Base-by-base conservation (phyloP, 2,888 invertebrate genomes). In the Orthonevra nobilis region DNA sequence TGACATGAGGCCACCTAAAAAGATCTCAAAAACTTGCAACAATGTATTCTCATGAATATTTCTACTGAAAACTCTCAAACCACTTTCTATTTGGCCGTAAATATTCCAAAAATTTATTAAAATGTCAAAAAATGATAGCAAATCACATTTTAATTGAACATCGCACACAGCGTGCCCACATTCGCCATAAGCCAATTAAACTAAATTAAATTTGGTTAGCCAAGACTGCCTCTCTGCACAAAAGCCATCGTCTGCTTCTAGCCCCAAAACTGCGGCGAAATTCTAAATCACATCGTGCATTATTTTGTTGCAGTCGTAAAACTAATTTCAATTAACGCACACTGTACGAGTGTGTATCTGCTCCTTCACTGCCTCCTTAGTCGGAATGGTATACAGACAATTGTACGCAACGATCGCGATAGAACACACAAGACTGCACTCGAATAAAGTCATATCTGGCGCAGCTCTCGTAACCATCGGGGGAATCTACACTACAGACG, bases 391-490 rank as follows among this genome's bases (percentile, higher is more conserved):
- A n/a, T 73, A 50, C 73, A 79, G 46, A 66, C 66, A 61, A 79
- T 61, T 26, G 79, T 79, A 48, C 73, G 79, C 20, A 72, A 26
- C 10, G 79, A 79, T 50, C 54, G 46, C 19, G 54, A 83, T 1
- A 88, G 87, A 61, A 90, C 82, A 34, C 19, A 82, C 81, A 30
- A 89, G 85, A 26, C 82, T 83, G 44, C 90, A n/a, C 90, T 69
- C 86, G 85, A 20, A n/a, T n/a, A n/a, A n/a, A n/a, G n/a, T n/a
- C n/a, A n/a, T n/a, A n/a, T n/a, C n/a, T n/a, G n/a, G n/a, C n/a
- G n/a, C n/a, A n/a, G n/a, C n/a, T n/a, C n/a, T n/a, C n/a, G n/a
- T n/a, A n/a, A n/a, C n/a, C n/a, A n/a, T n/a, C n/a, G n/a, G n/a
- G n/a, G n/a, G n/a, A n/a, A n/a, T n/a, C n/a, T n/a, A n/a, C n/a